Percentiles rank a stretch among this genome's conserved stretches.
Conservation (phyloP, 2,888 invertebrate genomes). For the Platycheirus albimanus region DNA sequence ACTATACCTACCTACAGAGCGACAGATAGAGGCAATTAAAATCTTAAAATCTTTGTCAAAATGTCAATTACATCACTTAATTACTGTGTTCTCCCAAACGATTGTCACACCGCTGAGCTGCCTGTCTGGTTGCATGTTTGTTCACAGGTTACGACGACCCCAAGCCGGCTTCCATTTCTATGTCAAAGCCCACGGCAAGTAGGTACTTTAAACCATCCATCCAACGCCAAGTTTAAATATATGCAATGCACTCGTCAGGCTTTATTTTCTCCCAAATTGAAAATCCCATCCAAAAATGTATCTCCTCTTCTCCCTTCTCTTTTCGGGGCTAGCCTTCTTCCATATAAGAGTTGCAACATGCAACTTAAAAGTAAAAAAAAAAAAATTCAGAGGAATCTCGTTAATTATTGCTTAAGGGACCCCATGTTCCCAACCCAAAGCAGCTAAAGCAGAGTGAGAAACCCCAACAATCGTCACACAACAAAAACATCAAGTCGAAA, state of each 20-base stretch:
- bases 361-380: background rate
- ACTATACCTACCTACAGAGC: background rate
- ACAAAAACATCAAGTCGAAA: constrained; percentile 20
- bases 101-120: constrained; percentile 29
- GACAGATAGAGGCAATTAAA: constrained; percentile 63
- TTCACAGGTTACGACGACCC: constrained; percentile 15
- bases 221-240: constrained; percentile 5
- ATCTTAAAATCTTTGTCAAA: constrained; percentile 59
- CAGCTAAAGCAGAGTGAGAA: constrained; percentile 48
- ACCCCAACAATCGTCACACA: constrained; percentile 44
- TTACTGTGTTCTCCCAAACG: constrained; percentile 38
- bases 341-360: background rate
- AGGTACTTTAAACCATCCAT: background rate
- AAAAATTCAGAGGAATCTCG: constrained; percentile 48
- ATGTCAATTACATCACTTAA: constrained; percentile 69
- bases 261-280: constrained; percentile 12
- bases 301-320: background rate
- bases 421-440: background rate
- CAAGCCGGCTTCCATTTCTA: constrained; percentile 9
- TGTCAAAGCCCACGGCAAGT: constrained; percentile 21
- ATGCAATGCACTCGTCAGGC: constrained; percentile 14
- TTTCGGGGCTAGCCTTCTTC: background rate
- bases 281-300: constrained; percentile 23
- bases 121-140: constrained; percentile 20
- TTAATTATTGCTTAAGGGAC: constrained; percentile 66